Evolutionary conservation across 2,797 vertebrate species (phyloP).

Genomic region (Amblyopsis hoosieri): DNA sequence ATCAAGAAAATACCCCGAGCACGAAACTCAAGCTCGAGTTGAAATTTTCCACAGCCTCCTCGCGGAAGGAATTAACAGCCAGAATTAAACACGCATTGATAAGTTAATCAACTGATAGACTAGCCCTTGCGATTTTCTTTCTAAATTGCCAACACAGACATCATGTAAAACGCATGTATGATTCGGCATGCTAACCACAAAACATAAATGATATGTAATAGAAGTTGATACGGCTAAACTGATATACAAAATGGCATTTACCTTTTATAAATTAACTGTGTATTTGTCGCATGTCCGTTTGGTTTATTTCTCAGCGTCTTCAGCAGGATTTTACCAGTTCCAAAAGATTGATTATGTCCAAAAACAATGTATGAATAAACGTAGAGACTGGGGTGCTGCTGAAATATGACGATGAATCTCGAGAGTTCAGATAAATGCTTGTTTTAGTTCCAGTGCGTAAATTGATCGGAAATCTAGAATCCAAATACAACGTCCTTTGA

Average conservation of each 20-base stretch:
- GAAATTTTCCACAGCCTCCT: not conserved
- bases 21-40: not conserved
- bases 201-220: not conserved
- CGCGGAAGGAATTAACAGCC: not conserved
- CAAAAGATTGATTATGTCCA: conserved; percentile 65
- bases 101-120: not conserved
- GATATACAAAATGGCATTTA: conserved; percentile 43
- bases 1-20: not conserved
- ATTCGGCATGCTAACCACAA: no score
- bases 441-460: conserved; percentile 50
- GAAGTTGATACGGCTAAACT: not conserved
- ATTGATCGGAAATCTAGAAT: conserved; percentile 45
- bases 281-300: conserved; percentile 44
- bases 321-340: conserved; percentile 52
- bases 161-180: not conserved
- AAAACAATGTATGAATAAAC: conserved; percentile 29
- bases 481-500: conserved; percentile 26
- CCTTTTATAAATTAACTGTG: conserved; percentile 68
- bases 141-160: not conserved
- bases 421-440: conserved; percentile 26
- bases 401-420: conserved; percentile 27
- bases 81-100: not conserved
- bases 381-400: not conserved
- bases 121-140: not conserved
- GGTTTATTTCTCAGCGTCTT: conserved; percentile 41